Evolutionary conservation across 2,888 invertebrate species (phyloP).

Genomic region (Zygaena filipendulae): DNA sequence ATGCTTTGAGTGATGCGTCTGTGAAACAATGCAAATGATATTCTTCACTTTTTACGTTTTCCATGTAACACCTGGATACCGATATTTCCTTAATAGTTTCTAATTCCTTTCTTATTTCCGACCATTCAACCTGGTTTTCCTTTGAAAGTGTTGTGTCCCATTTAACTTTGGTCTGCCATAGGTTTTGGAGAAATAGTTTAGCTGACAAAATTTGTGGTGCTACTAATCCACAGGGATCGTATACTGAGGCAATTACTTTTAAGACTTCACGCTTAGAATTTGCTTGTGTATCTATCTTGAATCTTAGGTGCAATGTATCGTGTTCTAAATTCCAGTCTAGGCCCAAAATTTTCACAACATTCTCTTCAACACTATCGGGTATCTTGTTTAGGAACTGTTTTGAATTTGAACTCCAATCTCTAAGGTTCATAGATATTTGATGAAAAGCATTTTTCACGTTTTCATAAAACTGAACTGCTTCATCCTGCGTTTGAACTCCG

Average conservation of each 20-base stretch:
- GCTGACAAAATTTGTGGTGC: conserved; percentile 5
- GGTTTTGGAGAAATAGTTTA: conserved; percentile 9
- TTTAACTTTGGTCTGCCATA: conserved; percentile 8
- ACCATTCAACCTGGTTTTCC: background rate
- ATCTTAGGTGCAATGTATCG: background rate
- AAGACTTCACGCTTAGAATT: conserved; percentile 5
- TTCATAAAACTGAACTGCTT: background rate
- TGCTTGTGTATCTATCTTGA: background rate
- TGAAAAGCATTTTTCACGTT: conserved; percentile 3
- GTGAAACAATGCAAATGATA: conserved; percentile 12
- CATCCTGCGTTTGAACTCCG: no score
- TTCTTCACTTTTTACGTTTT: background rate
- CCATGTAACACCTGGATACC: background rate
- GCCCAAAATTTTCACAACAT: background rate
- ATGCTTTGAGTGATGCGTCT: conserved; percentile 8
- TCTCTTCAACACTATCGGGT: background rate
- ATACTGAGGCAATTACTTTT: conserved; percentile 5
- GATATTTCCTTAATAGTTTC: background rate
- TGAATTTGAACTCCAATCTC: conserved; percentile 8
- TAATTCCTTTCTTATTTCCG: background rate
- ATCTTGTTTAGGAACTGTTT: background rate
- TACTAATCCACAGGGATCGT: no score
- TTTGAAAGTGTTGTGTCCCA: conserved; percentile 4
- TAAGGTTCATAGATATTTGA: conserved; percentile 7
- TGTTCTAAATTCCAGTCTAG: background rate